phyloP scores from a whole-genome alignment of 2,113 vertebrate species.

The Rhipidura dahli region DNA sequence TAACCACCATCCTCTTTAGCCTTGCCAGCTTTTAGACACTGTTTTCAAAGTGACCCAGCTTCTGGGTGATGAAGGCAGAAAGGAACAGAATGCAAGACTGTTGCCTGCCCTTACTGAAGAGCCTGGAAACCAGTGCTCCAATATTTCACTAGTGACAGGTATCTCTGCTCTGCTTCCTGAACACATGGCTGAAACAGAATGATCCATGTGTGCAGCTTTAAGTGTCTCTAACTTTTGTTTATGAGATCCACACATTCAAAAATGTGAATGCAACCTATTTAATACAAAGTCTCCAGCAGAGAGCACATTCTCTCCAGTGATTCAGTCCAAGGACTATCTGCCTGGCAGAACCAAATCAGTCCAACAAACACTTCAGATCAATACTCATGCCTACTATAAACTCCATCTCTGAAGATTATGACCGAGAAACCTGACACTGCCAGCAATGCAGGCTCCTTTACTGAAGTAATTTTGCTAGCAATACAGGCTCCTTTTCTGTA shows the following conservation, averaged over 20 bases:
- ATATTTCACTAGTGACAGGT: background rate
- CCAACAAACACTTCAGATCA: background rate
- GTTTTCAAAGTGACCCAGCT: background rate
- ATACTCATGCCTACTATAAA: background rate
- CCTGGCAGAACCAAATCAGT: background rate
- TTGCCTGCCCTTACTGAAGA: background rate
- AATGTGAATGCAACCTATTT: background rate
- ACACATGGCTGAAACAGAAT: background rate
- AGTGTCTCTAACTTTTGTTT: background rate
- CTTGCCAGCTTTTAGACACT: background rate
- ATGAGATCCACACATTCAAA: background rate
- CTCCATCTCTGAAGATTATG: background rate
- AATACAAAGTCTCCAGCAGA: background rate
- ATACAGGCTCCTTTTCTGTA: background rate
- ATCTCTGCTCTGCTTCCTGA: background rate
- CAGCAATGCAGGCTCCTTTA: background rate
- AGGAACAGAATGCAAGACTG: background rate
- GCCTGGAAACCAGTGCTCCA: background rate
- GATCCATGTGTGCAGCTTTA: background rate
- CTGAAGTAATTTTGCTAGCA: background rate
- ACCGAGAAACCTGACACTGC: background rate
- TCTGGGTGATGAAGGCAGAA: background rate
- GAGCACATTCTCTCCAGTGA: background rate
- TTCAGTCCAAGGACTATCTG: background rate
- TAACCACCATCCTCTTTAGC: background rate